Percentiles rank a stretch among this genome's conserved stretches.
Evolutionary conservation across 2,888 invertebrate species (phyloP).

Genomic region (Hirtodrosophila alboralis): DNA sequence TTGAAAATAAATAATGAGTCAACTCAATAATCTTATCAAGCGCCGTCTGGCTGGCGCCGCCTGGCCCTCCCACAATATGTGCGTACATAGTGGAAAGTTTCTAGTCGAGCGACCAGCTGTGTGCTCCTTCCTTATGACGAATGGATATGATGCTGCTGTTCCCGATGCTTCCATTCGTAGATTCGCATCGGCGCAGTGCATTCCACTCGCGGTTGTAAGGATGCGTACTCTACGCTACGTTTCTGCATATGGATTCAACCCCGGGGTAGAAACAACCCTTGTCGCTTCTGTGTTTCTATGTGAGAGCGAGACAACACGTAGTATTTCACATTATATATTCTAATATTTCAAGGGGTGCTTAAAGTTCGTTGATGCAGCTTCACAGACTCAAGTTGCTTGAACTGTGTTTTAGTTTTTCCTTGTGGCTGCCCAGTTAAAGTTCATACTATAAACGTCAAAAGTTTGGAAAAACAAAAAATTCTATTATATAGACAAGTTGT

Average conservation of each 20-base stretch:
- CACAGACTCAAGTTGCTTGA: conserved; percentile 54
- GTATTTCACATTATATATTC: not conserved
- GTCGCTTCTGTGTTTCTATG: conserved; percentile 3
- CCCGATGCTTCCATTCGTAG: conserved; percentile 9
- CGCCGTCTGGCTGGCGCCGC: conserved; percentile 14
- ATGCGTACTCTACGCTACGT: conserved; percentile 67
- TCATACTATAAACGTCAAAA: conserved; percentile 29
- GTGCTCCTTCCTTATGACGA: conserved; percentile 1
- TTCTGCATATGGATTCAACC: conserved; percentile 26
- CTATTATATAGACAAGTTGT: too few relatives aligned
- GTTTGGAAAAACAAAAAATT: not conserved
- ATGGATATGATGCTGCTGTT: conserved; percentile 3
- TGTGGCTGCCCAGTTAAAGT: conserved; percentile 9
- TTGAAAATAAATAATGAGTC: not conserved
- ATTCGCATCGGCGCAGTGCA: conserved; percentile 62
- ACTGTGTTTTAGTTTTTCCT: conserved; percentile 52
- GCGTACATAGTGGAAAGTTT: not conserved
- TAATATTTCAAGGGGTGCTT: conserved; percentile 44
- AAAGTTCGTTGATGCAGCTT: conserved; percentile 59
- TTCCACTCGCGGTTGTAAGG: conserved; percentile 61
- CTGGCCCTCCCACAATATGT: not conserved
- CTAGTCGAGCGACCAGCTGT: conserved; percentile 24
- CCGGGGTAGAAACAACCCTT: conserved; percentile 51
- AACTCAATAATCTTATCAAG: conserved; percentile 13
- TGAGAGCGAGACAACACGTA: conserved; percentile 44